Percentiles rank a stretch among this genome's conserved stretches.
Evolutionary conservation across 2,888 invertebrate species (phyloP).

Genomic region (Eretmocerus hayati): DNA sequence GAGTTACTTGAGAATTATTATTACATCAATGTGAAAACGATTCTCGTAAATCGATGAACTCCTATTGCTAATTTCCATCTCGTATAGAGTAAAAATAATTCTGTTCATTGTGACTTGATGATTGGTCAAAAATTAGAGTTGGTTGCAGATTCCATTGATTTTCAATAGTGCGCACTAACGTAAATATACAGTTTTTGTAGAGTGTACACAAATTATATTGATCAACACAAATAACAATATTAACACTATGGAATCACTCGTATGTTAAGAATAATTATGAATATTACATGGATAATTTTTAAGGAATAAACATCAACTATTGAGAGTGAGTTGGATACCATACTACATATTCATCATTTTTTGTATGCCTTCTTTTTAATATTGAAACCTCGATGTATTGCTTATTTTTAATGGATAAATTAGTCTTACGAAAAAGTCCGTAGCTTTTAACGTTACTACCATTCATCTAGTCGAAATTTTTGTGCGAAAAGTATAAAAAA

Average conservation of each 20-base stretch:
- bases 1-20: no score
- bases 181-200: constrained; percentile 18
- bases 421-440: no score
- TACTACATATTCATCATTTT: constrained; percentile 11
- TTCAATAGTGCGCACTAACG: constrained; percentile 21
- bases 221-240: constrained; percentile 17
- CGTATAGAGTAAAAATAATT: no score
- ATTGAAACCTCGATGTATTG: constrained; percentile 3
- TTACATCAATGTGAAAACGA: no score
- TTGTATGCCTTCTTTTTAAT: constrained; percentile 13
- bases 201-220: constrained; percentile 18
- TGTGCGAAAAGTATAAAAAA: constrained; percentile 4
- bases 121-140: no score
- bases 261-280: constrained; percentile 19
- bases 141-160: no score
- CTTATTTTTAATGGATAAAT: no score
- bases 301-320: constrained; percentile 15
- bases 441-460: no score
- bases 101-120: no score
- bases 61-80: no score
- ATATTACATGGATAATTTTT: constrained; percentile 19
- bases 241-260: constrained; percentile 19
- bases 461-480: constrained; percentile 9
- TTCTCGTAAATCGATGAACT: no score
- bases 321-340: constrained; percentile 15